Percentiles rank a stretch among this genome's conserved stretches.
Evolutionary conservation across 2,888 invertebrate genomes (phyloP).

Genomic region (Athalia circularis): DNA sequence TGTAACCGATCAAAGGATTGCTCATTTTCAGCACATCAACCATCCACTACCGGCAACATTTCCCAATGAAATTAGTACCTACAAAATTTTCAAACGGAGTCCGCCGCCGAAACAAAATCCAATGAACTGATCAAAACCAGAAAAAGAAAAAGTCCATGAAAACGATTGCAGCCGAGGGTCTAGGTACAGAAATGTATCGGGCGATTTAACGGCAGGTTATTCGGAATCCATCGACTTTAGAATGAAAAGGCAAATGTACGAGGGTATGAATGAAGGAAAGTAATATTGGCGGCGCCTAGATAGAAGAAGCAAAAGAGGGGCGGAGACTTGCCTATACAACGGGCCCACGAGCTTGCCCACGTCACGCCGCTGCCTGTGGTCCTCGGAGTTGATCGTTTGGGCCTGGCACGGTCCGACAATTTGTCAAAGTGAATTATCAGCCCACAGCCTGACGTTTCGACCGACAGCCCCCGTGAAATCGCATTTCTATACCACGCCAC

Average conservation of each 20-base stretch:
- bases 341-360: constrained; percentile 12
- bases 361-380: constrained; percentile 23
- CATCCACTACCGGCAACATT: too few relatives aligned
- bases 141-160: too few relatives aligned
- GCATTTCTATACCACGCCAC: neutral
- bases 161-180: too few relatives aligned
- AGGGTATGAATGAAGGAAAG: constrained; percentile 32
- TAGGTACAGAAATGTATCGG: too few relatives aligned
- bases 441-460: constrained; percentile 22
- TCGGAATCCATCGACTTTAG: neutral
- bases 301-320: constrained; percentile 3
- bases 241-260: constrained; percentile 9
- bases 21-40: too few relatives aligned
- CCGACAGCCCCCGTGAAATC: constrained; percentile 7
- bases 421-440: constrained; percentile 38
- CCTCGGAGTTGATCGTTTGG: constrained; percentile 10
- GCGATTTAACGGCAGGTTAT: too few relatives aligned
- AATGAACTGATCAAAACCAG: too few relatives aligned
- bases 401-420: constrained; percentile 13
- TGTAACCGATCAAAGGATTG: too few relatives aligned
- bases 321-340: constrained; percentile 28
- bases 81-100: too few relatives aligned
- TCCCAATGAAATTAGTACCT: too few relatives aligned
- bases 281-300: constrained; percentile 28
- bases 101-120: too few relatives aligned